Base-by-base conservation (phyloP, 1,140 invertebrate species). In the Diachasma alloeum region DNA sequence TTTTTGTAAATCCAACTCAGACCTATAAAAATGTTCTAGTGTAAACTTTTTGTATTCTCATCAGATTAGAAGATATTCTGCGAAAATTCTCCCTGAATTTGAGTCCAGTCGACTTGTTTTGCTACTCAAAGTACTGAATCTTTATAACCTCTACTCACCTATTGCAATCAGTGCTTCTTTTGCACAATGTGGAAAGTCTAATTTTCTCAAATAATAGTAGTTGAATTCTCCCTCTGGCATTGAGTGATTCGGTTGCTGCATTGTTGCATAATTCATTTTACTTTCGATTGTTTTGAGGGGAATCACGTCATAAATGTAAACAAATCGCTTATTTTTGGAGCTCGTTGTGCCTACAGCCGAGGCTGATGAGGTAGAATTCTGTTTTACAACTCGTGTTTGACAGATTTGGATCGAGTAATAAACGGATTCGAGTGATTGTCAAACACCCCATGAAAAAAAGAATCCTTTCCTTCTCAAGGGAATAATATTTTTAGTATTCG, bases 121-220 rank as follows among this genome's bases (percentile, higher is more conserved):
- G n/a, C n/a, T n/a, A n/a, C n/a, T n/a, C n/a, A n/a, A n/a, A 3
- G 2, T 31, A 31, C 31, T 31, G 31, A 6, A 31, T 31, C 2
- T 31, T 31, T 31, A 31, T 31, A 31, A 74, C 66, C 78, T 82
- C 26, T 42, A 9, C 84, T 81, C 86, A 93, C 93, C 92, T 80
- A 94, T 91, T 87, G 90, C 91, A 67, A 88, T 87, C 31, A 94
- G 83, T 39, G 93, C 93, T 84, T 94, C 93, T 79, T 90, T 90
- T 0, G 92, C 92, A 79, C 92, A 93, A 73, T 87, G 85, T n/a
- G 93, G 93, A 88, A 92, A 94, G 48, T 93, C 92, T 42, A 92
- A 84, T 87, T 93, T 93, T 63, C 92, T 84, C 8, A 91, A 78
- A 75, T 84, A 81, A 75, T 84, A 81, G 74, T 90, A 85, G 67